These are phyloP conservation scores for Scomberomorus guttatus DNA, from an alignment of 2,797 vertebrate genomes.

Conservation along the genomic window DNA sequence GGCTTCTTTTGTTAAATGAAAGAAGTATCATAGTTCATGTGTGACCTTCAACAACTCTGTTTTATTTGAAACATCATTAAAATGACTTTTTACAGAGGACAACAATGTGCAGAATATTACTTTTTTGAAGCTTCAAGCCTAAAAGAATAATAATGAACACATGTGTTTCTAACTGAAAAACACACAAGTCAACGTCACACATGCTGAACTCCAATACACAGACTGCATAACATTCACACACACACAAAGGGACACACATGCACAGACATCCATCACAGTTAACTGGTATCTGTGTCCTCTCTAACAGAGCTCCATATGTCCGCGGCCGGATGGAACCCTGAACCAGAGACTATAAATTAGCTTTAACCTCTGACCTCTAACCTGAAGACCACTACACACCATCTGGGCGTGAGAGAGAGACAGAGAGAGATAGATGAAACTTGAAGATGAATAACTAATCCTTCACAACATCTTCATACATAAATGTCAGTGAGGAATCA, in stretches of 20 bases:
- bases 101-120: neutral
- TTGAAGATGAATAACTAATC: neutral
- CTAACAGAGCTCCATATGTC: conserved; percentile 48
- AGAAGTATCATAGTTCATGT: too few species aligned
- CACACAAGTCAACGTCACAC: neutral
- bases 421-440: neutral
- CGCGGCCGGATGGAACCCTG: conserved; percentile 48
- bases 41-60: too few species aligned
- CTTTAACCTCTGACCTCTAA: conserved; percentile 48
- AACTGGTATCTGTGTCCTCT: conserved; percentile 33
- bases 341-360: conserved; percentile 57
- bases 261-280: conserved; percentile 29
- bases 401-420: conserved; percentile 48
- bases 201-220: neutral
- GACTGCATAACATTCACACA: neutral
- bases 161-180: neutral
- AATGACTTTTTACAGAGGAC: neutral
- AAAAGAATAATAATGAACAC: neutral
- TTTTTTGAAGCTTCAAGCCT: too few species aligned
- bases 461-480: neutral
- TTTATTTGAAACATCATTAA: too few species aligned
- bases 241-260: neutral
- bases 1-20: too few species aligned
- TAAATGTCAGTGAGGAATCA: neutral
- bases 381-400: conserved; percentile 35